Conservation (phyloP, 2,888 invertebrate genomes). For the Meandrusa payeni region DNA sequence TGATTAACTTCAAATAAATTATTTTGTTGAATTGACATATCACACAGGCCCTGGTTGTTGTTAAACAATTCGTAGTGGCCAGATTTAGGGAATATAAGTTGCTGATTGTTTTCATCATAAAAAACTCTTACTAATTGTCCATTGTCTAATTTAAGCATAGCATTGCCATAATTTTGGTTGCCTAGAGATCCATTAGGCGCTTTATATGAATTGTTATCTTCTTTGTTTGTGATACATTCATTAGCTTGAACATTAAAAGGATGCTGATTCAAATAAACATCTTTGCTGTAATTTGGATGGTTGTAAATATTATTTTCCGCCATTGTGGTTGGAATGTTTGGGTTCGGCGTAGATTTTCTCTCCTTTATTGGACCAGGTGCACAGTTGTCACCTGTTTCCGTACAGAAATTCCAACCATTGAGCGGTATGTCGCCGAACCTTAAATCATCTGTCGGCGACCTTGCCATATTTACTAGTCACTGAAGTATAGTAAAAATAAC, state of each 20-base stretch:
- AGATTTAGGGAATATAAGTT: slow-evolving; percentile 68
- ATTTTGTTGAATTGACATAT: slow-evolving; percentile 56
- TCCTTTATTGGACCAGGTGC: slow-evolving; percentile 58
- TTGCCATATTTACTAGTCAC: slow-evolving; percentile 72
- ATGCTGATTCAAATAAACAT: slow-evolving; percentile 66
- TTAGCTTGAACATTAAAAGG: slow-evolving; percentile 54
- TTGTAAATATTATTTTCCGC: slow-evolving; percentile 62
- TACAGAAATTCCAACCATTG: slow-evolving; percentile 72
- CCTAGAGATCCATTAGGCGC: slow-evolving; percentile 48
- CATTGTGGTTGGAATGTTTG: slow-evolving; percentile 47
- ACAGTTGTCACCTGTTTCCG: slow-evolving; percentile 62
- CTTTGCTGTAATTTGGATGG: slow-evolving; percentile 53
- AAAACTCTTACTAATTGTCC: slow-evolving; percentile 68
- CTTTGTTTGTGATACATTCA: slow-evolving; percentile 51
- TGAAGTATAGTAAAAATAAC: slow-evolving; percentile 31
- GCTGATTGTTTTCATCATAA: slow-evolving; percentile 73
- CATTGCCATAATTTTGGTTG: slow-evolving; percentile 66
- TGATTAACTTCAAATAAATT: slow-evolving; percentile 62
- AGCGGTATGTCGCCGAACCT: slow-evolving; percentile 66
- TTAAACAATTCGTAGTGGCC: slow-evolving; percentile 73
- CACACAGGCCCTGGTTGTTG: slow-evolving; percentile 59
- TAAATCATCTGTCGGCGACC: slow-evolving; percentile 75
- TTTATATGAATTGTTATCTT: slow-evolving; percentile 56
- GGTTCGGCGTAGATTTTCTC: slow-evolving; percentile 50
- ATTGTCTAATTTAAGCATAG: slow-evolving; percentile 69